Evolutionary conservation across 2,888 invertebrate species (phyloP).

Genomic region (Leptopilina syphax): DNA sequence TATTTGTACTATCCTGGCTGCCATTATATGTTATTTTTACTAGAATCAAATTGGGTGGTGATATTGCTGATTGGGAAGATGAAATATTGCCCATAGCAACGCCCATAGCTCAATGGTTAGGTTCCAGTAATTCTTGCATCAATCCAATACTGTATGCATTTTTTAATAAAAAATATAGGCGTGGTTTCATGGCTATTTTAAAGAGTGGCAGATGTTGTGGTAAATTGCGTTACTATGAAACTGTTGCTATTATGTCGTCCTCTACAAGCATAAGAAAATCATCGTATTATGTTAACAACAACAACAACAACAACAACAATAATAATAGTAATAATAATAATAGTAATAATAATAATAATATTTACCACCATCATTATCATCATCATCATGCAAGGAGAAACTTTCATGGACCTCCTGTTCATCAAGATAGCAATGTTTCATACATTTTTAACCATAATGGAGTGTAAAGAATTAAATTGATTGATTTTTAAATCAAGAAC

Average conservation of each 20-base stretch:
- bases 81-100: slow-evolving; percentile 88
- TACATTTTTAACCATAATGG: slow-evolving; percentile 86
- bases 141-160: slow-evolving; percentile 96
- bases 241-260: slow-evolving; percentile 90
- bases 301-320: slow-evolving; percentile 71
- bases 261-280: slow-evolving; percentile 91
- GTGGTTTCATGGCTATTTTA: slow-evolving; percentile 92
- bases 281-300: slow-evolving; percentile 88
- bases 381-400: slow-evolving; percentile 75
- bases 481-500: slow-evolving; percentile 1
- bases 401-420: slow-evolving; percentile 67
- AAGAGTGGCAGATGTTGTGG: slow-evolving; percentile 92
- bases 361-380: not conserved
- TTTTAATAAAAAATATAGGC: slow-evolving; percentile 95
- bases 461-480: slow-evolving; percentile 77
- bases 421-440: slow-evolving; percentile 81
- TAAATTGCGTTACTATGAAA: slow-evolving; percentile 90
- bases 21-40: slow-evolving; percentile 94
- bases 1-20: slow-evolving; percentile 96
- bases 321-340: slow-evolving; percentile 17
- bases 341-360: slow-evolving; percentile 60
- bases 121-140: slow-evolving; percentile 95
- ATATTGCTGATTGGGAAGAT: slow-evolving; percentile 86
- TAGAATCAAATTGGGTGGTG: slow-evolving; percentile 87
- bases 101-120: slow-evolving; percentile 94